phyloP scores from a whole-genome alignment of 2,113 vertebrate species.

The Lucifuga dentata region DNA sequence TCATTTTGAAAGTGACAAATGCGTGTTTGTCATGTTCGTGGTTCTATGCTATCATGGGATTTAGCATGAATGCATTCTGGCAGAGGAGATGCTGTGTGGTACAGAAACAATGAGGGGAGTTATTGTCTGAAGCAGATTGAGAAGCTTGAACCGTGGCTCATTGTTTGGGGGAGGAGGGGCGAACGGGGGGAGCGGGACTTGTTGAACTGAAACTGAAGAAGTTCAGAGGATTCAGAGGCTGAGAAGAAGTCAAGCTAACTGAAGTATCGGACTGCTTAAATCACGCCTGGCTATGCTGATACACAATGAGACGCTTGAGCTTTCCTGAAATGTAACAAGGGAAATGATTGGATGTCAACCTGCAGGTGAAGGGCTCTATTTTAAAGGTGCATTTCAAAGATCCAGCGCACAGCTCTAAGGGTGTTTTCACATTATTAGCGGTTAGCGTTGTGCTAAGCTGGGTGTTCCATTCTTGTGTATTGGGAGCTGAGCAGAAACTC shows the following conservation, averaged over 20 bases:
- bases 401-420: no score
- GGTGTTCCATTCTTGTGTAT: no score
- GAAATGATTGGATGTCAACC: no score
- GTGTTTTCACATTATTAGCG: no score
- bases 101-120: constrained; percentile 7
- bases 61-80: constrained; percentile 3
- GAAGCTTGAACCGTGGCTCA: constrained; percentile 3
- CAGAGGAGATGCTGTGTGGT: constrained; percentile 4
- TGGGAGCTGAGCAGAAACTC: no score
- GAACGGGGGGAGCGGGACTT: background rate
- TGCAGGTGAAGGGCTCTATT: no score
- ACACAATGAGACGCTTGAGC: constrained; percentile 28
- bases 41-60: background rate
- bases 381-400: no score
- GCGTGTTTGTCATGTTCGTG: constrained; percentile 7
- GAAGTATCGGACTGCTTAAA: constrained; percentile 25
- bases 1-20: no score
- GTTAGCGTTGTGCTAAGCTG: no score
- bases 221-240: constrained; percentile 14
- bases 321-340: no score
- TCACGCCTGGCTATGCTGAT: constrained; percentile 5
- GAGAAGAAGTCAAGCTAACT: constrained; percentile 34
- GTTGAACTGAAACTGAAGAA: constrained; percentile 10
- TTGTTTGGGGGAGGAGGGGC: background rate
- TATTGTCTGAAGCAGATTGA: background rate